Evolutionary conservation across 2,797 vertebrate species (phyloP).

Genomic region (Acrossocheilus wenchowensis): DNA sequence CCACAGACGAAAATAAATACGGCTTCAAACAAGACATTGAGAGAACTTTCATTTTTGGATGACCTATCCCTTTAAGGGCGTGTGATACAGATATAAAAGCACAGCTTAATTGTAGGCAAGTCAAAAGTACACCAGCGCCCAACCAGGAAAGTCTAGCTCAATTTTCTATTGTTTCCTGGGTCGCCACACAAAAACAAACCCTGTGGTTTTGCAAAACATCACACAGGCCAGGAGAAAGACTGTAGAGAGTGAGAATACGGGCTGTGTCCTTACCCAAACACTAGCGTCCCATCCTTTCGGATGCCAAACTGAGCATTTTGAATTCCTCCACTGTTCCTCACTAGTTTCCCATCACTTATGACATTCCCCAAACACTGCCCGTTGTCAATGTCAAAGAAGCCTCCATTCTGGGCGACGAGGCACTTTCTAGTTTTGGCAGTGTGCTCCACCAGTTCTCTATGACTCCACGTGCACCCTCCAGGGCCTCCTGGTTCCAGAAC

Average conservation of each 20-base stretch:
- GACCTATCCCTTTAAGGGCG: not conserved
- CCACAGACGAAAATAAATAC: not conserved
- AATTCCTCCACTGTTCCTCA: constrained; percentile 81
- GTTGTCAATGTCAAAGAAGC: constrained; percentile 79
- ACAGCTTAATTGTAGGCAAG: not conserved
- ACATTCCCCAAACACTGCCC: constrained; percentile 86
- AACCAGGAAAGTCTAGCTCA: not conserved
- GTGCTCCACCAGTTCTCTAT: constrained; percentile 76
- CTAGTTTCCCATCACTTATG: constrained; percentile 83
- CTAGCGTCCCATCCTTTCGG: constrained; percentile 87
- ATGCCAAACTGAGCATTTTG: constrained; percentile 98
- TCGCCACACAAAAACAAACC: constrained; percentile 15
- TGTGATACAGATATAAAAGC: not conserved
- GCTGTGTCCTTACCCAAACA: constrained; percentile 87
- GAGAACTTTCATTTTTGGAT: not conserved
- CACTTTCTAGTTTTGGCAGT: constrained; percentile 79
- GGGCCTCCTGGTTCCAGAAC: constrained; percentile 86
- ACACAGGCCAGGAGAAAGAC: not conserved
- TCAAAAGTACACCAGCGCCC: constrained; percentile 29
- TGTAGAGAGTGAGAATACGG: not conserved
- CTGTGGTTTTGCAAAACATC: constrained; percentile 13
- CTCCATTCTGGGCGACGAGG: constrained; percentile 89
- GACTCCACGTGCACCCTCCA: constrained; percentile 78
- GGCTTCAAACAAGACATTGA: not conserved
- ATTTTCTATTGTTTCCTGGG: not conserved